These are phyloP conservation scores for Sebastes schlegelii DNA, from an alignment of 2,113 vertebrate species.

Conservation along the genomic window DNA sequence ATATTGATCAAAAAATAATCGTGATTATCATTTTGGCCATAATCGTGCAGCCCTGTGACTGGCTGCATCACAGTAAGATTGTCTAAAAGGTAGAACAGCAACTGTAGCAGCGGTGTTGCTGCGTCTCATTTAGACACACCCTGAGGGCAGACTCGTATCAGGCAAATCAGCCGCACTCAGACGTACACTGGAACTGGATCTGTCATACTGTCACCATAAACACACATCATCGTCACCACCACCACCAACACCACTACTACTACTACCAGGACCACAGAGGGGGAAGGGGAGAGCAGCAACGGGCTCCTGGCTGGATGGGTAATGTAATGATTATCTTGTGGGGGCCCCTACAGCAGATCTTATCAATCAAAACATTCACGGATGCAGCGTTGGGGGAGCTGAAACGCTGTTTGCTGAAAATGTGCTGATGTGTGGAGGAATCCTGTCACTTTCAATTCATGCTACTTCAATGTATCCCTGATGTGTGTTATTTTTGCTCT, in stretches of 20 bases:
- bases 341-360: conserved; percentile 50
- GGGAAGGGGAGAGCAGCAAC: conserved; percentile 15
- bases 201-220: conserved; percentile 61
- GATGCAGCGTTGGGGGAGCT: not conserved
- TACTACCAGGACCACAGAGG: conserved; percentile 16
- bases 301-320: conserved; percentile 30
- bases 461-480: not conserved
- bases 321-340: conserved; percentile 42
- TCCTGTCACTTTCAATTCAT: conserved; percentile 43
- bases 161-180: conserved; percentile 46
- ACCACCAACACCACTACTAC: conserved; percentile 3
- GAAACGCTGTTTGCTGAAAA: conserved; percentile 37
- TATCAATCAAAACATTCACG: conserved; percentile 63
- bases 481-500: not conserved
- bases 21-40: no score
- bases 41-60: not conserved
- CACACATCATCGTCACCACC: conserved; percentile 57
- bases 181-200: conserved; percentile 41
- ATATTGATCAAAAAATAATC: no score
- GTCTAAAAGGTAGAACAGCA: conserved; percentile 44
- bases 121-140: conserved; percentile 69
- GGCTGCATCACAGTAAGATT: not conserved
- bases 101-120: conserved; percentile 33
- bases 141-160: conserved; percentile 52
- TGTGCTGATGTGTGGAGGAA: conserved; percentile 39